These are phyloP conservation scores for Diglossa brunneiventris DNA, from an alignment of 2,113 vertebrate species.

Conservation along the genomic window DNA sequence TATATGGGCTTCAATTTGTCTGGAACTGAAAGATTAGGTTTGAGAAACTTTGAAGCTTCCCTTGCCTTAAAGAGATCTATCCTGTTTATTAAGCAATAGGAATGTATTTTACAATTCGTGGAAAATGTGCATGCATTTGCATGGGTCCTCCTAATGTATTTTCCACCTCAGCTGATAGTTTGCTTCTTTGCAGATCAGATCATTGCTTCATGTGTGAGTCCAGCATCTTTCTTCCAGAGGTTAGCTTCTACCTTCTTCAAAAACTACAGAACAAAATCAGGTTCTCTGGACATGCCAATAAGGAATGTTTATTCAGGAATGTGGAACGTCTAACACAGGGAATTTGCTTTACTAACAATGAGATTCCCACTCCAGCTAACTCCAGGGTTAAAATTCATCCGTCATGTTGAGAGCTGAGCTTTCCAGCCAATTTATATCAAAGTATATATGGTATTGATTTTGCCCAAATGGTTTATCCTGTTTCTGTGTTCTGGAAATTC, in stretches of 20 bases:
- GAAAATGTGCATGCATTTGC: background rate
- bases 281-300: background rate
- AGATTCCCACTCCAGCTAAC: background rate
- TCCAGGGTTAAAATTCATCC: background rate
- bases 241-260: background rate
- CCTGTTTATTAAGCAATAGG: background rate
- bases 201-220: background rate
- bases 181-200: background rate
- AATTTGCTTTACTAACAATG: background rate
- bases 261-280: background rate
- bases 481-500: background rate
- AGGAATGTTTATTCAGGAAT: background rate
- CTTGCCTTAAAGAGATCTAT: background rate
- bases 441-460: background rate
- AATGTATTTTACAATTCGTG: background rate
- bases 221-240: background rate
- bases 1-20: background rate
- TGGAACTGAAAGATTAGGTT: background rate
- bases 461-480: background rate
- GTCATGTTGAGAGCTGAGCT: background rate
- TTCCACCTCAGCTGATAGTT: background rate
- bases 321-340: background rate
- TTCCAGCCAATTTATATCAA: background rate
- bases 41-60: background rate
- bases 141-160: background rate